Base-by-base conservation (phyloP, 2,888 invertebrate species). In the Sinodicranocentrus sp. region DNA sequence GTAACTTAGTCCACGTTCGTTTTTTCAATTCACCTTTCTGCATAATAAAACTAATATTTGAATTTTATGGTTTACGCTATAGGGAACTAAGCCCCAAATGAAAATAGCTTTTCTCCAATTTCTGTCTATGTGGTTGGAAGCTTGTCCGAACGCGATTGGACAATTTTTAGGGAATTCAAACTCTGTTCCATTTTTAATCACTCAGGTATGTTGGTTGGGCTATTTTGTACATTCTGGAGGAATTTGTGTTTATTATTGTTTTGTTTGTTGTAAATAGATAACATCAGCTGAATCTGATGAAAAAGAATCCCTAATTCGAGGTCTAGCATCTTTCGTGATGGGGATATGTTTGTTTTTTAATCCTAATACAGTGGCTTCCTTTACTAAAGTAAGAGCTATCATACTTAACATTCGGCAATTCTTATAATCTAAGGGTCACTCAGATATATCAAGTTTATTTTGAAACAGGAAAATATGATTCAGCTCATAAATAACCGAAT, bases 261-360 rank as follows among this genome's bases (percentile, higher is more conserved):
- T 48, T n/a, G n/a, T n/a, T n/a, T n/a, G n/a, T n/a, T n/a, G n/a
- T n/a, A n/a, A n/a, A n/a, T 94, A 96, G 92, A 93, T 94, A 0
- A 94, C 94, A 88, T 94, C 95, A 80, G 94, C 94, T 89, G 98
- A 98, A 89, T 96, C 96, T 84, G 98, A 98, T 90, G 96, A 97
- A 88, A 95, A 95, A 90, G 98, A 98, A 90, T 94, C 94, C 89
- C 92, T 98, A 25, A 93, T 98, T 48, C 95, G 96, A 90, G 97
- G 97, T 1, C 92, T 98, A 87, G 95, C 96, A 90, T 97, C 99
- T 0, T 96, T 98, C 90, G 92, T 98, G 1, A 94, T 99, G 90
- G 98, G 98, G 0, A 93, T 98, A 73, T 97, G 98, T 90, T 94
- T 98, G 25, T 94, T 95, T 89, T 97, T 95, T 91, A 98, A 97